Evolutionary conservation across 2,113 vertebrate species (phyloP).

Genomic region (Rhineura floridana): DNA sequence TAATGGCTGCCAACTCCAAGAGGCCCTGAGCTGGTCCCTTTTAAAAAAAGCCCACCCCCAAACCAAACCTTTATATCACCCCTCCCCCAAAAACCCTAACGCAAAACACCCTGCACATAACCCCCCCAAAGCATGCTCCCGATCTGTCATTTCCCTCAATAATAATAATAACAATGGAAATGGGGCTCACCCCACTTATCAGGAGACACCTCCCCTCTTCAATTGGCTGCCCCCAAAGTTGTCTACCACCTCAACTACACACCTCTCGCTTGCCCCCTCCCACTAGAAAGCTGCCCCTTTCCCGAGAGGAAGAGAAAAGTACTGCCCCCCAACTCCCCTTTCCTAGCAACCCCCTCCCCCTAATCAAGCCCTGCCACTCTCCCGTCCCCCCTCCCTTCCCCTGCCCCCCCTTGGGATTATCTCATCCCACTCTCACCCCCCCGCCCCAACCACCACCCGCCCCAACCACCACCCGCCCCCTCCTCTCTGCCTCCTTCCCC

Average conservation of each 20-base stretch:
- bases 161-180: too few relatives aligned
- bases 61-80: background rate
- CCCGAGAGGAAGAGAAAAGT: background rate
- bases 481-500: slow-evolving; percentile 48
- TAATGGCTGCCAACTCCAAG: background rate
- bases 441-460: slow-evolving; percentile 19
- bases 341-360: background rate
- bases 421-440: background rate
- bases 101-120: background rate
- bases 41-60: background rate
- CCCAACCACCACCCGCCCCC: too few relatives aligned
- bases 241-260: slow-evolving; percentile 32
- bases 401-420: background rate
- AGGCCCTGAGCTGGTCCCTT: background rate
- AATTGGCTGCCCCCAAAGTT: background rate
- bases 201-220: background rate
- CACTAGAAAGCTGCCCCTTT: slow-evolving; percentile 14
- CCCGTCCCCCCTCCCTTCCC: background rate
- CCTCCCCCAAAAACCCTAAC: background rate
- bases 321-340: slow-evolving; percentile 26
- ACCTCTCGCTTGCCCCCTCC: too few relatives aligned
- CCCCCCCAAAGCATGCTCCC: background rate
- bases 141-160: background rate
- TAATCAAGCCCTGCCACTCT: background rate
- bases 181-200: too few relatives aligned